Evolutionary conservation across 1,140 invertebrate genomes (phyloP).

Genomic region (Microplitis demolitor): DNA sequence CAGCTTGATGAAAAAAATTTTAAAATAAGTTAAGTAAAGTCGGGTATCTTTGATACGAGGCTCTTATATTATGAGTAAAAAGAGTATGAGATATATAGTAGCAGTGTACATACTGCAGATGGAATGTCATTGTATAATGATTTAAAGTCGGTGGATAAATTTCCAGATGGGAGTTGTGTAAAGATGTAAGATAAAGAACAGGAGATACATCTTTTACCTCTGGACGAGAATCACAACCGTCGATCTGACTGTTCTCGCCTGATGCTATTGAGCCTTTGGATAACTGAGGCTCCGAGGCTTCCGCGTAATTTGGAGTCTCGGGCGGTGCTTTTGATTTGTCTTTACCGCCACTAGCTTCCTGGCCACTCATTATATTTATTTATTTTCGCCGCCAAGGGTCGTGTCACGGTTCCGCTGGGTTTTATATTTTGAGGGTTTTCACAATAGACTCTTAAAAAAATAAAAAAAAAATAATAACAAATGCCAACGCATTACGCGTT

Average conservation of each 20-base stretch:
- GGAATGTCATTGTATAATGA: too few relatives aligned
- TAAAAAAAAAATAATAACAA: too few relatives aligned
- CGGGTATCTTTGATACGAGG: neutral
- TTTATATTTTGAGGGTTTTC: neutral
- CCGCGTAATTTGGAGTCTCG: conserved; percentile 1
- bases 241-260: neutral
- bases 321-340: conserved; percentile 13
- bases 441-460: neutral
- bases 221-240: neutral
- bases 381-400: neutral
- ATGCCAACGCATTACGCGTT: too few relatives aligned
- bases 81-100: too few relatives aligned
- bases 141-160: neutral
- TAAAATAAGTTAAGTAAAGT: neutral
- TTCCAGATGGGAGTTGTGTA: neutral
- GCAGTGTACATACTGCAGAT: too few relatives aligned
- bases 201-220: neutral
- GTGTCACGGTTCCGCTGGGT: neutral
- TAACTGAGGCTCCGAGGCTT: neutral
- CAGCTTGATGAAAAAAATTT: neutral
- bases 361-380: conserved; percentile 5
- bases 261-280: neutral
- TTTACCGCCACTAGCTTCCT: neutral
- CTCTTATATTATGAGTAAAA: too few relatives aligned
- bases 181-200: neutral